Percentiles rank a stretch among this genome's conserved stretches.
Evolutionary conservation across 2,113 vertebrate species (phyloP).

Genomic region (Recurvirostra avosetta): DNA sequence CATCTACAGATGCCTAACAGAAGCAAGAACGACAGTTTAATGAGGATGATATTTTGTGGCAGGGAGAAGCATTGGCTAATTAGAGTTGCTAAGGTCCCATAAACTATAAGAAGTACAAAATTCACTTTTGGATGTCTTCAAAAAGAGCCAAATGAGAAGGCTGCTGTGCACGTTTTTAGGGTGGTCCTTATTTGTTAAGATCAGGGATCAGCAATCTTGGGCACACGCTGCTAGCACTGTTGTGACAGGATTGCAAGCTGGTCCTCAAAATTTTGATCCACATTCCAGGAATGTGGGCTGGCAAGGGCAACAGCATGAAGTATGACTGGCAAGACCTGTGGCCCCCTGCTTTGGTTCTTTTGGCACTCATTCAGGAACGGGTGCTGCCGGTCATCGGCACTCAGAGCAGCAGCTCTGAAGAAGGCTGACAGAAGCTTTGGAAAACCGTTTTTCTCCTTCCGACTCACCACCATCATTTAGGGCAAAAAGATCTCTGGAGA

Average conservation of each 20-base stretch:
- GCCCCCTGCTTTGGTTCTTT: background rate
- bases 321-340: accelerated
- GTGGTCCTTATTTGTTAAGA: background rate
- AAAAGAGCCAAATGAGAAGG: background rate
- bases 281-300: background rate
- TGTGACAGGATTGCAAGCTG: background rate
- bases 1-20: background rate
- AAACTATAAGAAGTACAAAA: background rate
- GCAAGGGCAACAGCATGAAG: background rate
- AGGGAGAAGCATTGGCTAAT: background rate
- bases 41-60: background rate
- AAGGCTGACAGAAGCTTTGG: background rate
- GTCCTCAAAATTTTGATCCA: background rate
- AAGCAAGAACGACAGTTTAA: background rate
- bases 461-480: background rate
- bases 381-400: accelerated
- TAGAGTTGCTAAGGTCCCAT: background rate
- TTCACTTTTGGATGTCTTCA: background rate
- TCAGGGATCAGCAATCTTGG: background rate
- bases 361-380: background rate
- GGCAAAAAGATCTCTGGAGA: background rate
- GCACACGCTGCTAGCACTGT: accelerated
- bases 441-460: background rate
- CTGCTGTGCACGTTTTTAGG: background rate
- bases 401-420: background rate